Evolutionary conservation across 2,888 invertebrate genomes (phyloP).

Genomic region (Andricus quercusramuli): DNA sequence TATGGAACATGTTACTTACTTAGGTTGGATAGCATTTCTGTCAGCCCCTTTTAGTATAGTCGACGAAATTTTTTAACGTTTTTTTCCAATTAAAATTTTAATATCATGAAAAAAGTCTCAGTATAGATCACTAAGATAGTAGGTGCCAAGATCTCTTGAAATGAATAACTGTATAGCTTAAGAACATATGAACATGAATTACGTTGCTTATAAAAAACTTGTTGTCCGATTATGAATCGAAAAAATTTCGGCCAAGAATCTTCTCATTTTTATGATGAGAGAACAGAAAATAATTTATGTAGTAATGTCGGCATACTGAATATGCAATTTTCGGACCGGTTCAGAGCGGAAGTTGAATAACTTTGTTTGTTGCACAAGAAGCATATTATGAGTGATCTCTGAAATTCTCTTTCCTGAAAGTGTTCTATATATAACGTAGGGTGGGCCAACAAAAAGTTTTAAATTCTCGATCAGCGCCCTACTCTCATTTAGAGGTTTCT

Average conservation of each 20-base stretch:
- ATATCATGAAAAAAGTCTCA: neutral
- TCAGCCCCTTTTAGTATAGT: neutral
- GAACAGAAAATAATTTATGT: neutral
- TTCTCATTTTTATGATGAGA: neutral
- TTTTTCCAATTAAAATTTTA: neutral
- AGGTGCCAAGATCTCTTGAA: neutral
- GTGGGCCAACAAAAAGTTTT: neutral
- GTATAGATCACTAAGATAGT: neutral
- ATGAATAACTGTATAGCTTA: neutral
- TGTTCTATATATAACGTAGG: neutral
- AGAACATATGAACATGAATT: slow-evolving; percentile 3
- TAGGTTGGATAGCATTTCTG: neutral
- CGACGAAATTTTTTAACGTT: neutral
- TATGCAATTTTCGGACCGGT: neutral
- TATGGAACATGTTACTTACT: too few relatives aligned
- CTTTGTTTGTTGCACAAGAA: neutral
- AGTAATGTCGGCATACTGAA: neutral
- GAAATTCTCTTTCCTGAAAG: neutral
- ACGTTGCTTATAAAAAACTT: slow-evolving; percentile 22
- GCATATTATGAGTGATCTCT: neutral
- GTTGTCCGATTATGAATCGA: slow-evolving; percentile 21
- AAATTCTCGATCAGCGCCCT: neutral
- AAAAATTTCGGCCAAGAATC: neutral
- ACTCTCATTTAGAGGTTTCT: too few relatives aligned
- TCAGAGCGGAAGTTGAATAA: neutral